Conservation (phyloP, 2,113 vertebrate genomes). For the Gorsachius goisagi region DNA sequence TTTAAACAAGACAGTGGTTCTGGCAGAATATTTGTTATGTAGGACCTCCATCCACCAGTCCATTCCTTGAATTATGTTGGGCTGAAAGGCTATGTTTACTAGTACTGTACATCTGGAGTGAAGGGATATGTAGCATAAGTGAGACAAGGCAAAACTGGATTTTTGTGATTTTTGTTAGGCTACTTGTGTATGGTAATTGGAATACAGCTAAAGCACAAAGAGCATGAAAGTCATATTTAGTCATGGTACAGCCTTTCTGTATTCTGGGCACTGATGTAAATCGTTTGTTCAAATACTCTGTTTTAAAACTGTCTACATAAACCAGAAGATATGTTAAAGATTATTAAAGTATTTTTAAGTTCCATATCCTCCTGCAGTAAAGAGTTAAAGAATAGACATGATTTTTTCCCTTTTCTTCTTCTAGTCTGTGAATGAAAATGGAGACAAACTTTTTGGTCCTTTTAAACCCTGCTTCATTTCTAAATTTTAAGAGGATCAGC, state of each 20-base stretch:
- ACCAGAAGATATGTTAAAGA: background rate
- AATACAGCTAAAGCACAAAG: background rate
- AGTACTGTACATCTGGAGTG: background rate
- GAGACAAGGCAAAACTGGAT: background rate
- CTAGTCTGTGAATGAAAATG: background rate
- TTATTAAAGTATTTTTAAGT: background rate
- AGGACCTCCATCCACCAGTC: background rate
- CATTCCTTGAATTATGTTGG: background rate
- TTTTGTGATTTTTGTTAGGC: background rate
- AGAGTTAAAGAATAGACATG: background rate
- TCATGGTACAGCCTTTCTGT: background rate
- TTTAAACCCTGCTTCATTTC: background rate
- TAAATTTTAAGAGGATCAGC: background rate
- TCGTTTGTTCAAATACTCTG: background rate
- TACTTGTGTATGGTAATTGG: background rate
- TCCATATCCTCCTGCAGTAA: background rate
- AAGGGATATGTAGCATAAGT: fast-evolving
- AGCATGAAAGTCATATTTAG: background rate
- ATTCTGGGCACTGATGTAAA: background rate
- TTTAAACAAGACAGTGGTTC: background rate
- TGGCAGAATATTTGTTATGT: background rate
- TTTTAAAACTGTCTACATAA: background rate
- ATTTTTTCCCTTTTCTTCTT: background rate
- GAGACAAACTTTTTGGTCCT: background rate
- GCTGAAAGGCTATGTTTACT: background rate